Base-by-base conservation (phyloP, 2,797 vertebrate genomes). In the Diplodus sargus region DNA sequence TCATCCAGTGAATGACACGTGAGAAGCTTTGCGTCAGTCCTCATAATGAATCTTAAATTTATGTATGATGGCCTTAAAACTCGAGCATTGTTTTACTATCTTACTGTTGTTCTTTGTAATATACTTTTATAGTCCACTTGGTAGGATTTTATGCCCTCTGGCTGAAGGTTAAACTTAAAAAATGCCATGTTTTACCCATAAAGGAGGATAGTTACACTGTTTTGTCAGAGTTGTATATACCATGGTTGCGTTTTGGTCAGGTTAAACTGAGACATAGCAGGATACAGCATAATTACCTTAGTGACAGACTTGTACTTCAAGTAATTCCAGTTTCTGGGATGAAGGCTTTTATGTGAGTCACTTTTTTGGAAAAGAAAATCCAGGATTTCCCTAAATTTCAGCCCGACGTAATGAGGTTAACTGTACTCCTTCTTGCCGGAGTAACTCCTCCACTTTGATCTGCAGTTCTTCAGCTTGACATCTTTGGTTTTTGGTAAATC, bases 1-100 rank as follows among this genome's bases (percentile, higher is more conserved):
- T 89, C 80, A 81, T 87, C 67, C 34, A 85, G 47, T 20, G 25
- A 65, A n/a, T 48, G 59, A 79, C 69, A 77, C 62, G 76, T 20
- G 10, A 78, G 67, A 20, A 60, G 68, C 74, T 63, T 65, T 76
- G 72, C 66, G 60, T 15, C 3, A n/a, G 1, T 16, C 65, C 14
- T 34, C 9, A 42, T 42, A 25, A 59, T 1, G 3, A 11, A 20
- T 43, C n/a, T 70, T n/a, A 70, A 62, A 63, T 58, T 53, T 20
- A 61, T 74, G 64, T 47, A 52, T 39, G 14, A 18, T 22, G 42
- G 60, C 51, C 53, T 39, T 39, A 11, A 11, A 39, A 10, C 10
- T 11, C 2, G 39, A 39, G 39, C 39, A 39, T 39, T 39, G 39
- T 11, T 39, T 39, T 39, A 47, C 23, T 56, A 30, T 47, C 16